Conservation (phyloP, 1,140 invertebrate genomes). For the Meteorus sp. region DNA sequence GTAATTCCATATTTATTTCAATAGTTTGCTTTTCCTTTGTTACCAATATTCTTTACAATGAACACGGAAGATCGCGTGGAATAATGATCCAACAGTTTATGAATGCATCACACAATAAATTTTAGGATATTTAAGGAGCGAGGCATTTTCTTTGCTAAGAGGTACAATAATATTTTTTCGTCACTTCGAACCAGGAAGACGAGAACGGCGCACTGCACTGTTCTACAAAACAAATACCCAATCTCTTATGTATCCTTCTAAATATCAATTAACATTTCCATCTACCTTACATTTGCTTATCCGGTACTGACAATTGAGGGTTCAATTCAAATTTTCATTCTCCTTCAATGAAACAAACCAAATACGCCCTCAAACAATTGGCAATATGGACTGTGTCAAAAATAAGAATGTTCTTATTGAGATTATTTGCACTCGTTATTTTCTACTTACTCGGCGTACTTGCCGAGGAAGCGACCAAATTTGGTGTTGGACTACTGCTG, state of each 20-base stretch:
- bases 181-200: constrained; percentile 12
- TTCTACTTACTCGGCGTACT: constrained; percentile 37
- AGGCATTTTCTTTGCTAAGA: constrained; percentile 8
- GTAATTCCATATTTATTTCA: too few species aligned
- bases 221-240: background rate
- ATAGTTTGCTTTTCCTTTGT: too few species aligned
- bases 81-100: too few species aligned
- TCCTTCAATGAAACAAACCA: too few species aligned
- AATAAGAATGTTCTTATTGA: constrained; percentile 1
- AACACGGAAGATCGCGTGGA: too few species aligned
- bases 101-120: too few species aligned
- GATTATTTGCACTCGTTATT: background rate
- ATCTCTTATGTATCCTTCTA: background rate
- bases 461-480: constrained; percentile 31
- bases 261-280: background rate
- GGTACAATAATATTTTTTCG: constrained; percentile 1
- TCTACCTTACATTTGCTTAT: background rate
- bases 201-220: constrained; percentile 10
- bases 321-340: too few species aligned
- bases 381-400: background rate
- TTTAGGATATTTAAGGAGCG: constrained; percentile 8
- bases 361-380: background rate
- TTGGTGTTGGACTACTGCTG: constrained; percentile 59
- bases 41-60: too few species aligned
- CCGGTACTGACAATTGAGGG: too few species aligned